Percentiles rank a stretch among this genome's conserved stretches.
Conservation (phyloP, 2,113 vertebrate genomes). For the Malurus elegans region DNA sequence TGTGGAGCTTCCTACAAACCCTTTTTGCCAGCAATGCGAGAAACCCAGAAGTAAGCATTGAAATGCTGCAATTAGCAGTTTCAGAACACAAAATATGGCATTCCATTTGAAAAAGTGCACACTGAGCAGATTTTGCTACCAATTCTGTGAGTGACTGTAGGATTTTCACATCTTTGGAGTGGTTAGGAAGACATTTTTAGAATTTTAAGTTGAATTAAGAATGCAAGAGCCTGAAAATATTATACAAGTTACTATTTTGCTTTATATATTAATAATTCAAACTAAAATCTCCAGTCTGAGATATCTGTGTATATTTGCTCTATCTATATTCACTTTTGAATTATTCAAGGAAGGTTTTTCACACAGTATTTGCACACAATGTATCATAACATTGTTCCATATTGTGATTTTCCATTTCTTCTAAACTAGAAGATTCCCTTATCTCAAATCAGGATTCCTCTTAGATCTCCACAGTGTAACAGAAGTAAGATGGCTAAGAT, state of each 20-base stretch:
- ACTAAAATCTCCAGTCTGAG: background rate
- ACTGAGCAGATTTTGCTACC: background rate
- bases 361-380: background rate
- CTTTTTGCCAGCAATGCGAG: background rate
- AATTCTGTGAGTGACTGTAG: background rate
- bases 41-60: background rate
- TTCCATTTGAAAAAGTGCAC: background rate
- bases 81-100: background rate
- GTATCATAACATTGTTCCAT: background rate
- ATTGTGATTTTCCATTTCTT: background rate
- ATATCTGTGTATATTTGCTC: background rate
- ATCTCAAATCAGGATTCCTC: background rate
- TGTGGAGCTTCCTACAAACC: background rate
- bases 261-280: background rate
- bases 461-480: background rate
- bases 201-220: background rate
- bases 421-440: background rate
- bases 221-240: background rate
- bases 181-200: background rate
- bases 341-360: background rate
- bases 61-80: background rate
- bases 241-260: background rate
- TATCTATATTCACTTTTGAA: background rate
- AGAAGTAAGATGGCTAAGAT: background rate
- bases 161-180: background rate